A percentile compares a stretch with the other conserved stretches of the same genome.
Evolutionary conservation across 1,140 invertebrate species (phyloP).

Genomic region (Artemia franciscana): DNA sequence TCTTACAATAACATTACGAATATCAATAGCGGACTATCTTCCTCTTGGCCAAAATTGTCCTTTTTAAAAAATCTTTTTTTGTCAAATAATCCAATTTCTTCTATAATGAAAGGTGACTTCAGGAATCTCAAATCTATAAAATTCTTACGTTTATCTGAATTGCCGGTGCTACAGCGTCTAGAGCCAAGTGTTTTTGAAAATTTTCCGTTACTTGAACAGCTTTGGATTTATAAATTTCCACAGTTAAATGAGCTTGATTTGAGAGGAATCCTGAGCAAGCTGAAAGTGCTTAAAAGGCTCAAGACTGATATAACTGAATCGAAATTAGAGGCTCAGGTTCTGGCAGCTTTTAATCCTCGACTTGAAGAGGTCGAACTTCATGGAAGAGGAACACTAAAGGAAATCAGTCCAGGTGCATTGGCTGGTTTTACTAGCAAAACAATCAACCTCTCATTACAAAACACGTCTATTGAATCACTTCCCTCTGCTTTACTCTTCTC

Average conservation of each 20-base stretch:
- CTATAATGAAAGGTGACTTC: constrained; percentile 45
- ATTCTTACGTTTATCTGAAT: constrained; percentile 35
- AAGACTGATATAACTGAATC: constrained; percentile 68
- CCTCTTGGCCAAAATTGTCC: constrained; percentile 37
- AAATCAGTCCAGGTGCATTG: constrained; percentile 53
- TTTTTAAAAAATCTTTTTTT: constrained; percentile 43
- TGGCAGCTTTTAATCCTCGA: constrained; percentile 48
- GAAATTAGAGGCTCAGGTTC: constrained; percentile 53
- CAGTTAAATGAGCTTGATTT: constrained; percentile 57
- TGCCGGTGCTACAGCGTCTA: constrained; percentile 42
- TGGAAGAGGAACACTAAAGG: constrained; percentile 40
- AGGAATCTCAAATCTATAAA: constrained; percentile 36
- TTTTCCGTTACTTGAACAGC: constrained; percentile 36
- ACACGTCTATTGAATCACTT: constrained; percentile 48
- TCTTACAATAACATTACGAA: constrained; percentile 44
- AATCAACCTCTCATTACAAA: constrained; percentile 43
- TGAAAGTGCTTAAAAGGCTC: constrained; percentile 25
- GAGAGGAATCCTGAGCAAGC: constrained; percentile 39
- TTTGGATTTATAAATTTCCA: constrained; percentile 47
- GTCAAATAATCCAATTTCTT: constrained; percentile 46
- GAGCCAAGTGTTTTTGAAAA: constrained; percentile 57
- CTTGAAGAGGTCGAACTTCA: constrained; percentile 43
- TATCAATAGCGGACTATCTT: constrained; percentile 21
- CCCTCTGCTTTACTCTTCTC: constrained; percentile 60
- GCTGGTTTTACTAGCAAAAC: constrained; percentile 38